Percentiles rank a stretch among this genome's conserved stretches.
Conservation (phyloP, 1,140 invertebrate species). For the Leptinotarsa texana region DNA sequence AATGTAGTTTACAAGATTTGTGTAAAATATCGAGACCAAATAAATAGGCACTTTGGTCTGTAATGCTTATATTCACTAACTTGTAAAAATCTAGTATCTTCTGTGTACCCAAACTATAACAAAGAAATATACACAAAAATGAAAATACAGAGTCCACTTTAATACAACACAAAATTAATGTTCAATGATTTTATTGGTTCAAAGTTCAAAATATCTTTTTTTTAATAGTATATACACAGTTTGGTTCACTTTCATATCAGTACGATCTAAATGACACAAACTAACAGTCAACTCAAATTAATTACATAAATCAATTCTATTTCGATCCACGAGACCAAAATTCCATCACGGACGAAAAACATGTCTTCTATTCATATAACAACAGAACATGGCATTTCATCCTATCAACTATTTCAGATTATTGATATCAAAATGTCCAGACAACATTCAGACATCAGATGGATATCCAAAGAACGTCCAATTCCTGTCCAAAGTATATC, state of each 20-base stretch:
- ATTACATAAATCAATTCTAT: too few species aligned
- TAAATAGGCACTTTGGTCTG: constrained; percentile 52
- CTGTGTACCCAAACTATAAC: constrained; percentile 28
- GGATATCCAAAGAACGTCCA: too few species aligned
- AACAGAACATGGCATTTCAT: too few species aligned
- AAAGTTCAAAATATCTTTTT: background rate
- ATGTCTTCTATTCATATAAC: too few species aligned
- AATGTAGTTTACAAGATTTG: constrained; percentile 20
- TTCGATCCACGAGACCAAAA: too few species aligned
- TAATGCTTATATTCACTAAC: constrained; percentile 31
- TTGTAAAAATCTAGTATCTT: constrained; percentile 36
- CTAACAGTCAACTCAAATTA: background rate
- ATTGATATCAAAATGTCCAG: too few species aligned
- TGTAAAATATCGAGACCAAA: constrained; percentile 43
- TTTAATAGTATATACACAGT: background rate
- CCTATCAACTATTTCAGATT: too few species aligned
- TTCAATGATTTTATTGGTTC: background rate
- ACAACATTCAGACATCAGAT: too few species aligned
- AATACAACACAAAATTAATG: background rate
- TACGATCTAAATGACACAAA: background rate
- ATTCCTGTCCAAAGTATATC: too few species aligned
- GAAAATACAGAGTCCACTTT: constrained; percentile 24
- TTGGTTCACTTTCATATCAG: background rate
- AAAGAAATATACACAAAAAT: constrained; percentile 29
- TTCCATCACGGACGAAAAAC: too few species aligned